A percentile compares a stretch with the other conserved stretches of the same genome.
Evolutionary conservation across 2,797 vertebrate species (phyloP).

Genomic region (Acanthiza pusilla): DNA sequence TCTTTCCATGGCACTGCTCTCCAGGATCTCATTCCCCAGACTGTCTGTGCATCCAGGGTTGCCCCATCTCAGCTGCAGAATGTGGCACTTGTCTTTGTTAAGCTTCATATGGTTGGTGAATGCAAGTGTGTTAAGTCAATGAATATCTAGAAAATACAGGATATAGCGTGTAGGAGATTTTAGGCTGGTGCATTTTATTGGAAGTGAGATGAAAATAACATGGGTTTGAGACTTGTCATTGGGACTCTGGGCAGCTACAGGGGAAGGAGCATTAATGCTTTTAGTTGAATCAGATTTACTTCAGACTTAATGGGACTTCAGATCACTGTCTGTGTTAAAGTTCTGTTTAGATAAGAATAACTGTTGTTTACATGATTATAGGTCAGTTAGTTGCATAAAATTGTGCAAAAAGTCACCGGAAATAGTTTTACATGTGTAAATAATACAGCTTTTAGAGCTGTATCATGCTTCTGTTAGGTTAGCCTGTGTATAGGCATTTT

Average conservation of each 20-base stretch:
- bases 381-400: neutral
- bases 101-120: neutral
- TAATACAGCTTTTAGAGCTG: neutral
- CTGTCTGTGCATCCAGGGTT: neutral
- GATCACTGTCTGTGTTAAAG: neutral
- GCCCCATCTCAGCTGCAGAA: neutral
- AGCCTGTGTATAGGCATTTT: neutral
- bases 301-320: neutral
- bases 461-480: neutral
- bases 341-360: neutral
- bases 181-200: neutral
- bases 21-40: neutral
- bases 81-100: neutral
- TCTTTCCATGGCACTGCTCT: accelerated
- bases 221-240: neutral
- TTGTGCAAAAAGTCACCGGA: neutral
- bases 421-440: neutral
- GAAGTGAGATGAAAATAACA: neutral
- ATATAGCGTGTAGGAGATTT: neutral
- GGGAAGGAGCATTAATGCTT: neutral
- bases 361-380: neutral
- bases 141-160: neutral
- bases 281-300: neutral
- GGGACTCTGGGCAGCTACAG: neutral
- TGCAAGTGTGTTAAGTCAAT: neutral